Evolutionary conservation across 2,113 vertebrate species (phyloP).

Genomic region (Carollia perspicillata): DNA sequence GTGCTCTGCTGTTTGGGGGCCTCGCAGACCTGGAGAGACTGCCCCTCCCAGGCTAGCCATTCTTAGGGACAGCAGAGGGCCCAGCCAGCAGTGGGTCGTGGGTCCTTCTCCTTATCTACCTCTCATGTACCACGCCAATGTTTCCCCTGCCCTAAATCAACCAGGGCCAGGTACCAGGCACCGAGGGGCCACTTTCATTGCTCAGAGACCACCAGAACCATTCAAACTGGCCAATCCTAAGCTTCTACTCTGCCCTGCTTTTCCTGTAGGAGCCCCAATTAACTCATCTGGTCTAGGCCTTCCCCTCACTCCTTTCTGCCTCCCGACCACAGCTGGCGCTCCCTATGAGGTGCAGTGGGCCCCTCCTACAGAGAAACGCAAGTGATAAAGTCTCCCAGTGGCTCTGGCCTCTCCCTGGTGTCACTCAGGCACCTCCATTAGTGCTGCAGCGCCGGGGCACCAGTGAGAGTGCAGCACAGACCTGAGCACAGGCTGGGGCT

Average conservation of each 20-base stretch:
- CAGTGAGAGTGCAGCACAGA: accelerated
- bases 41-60: not conserved
- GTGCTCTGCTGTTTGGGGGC: too few relatives aligned
- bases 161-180: not conserved
- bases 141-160: not conserved
- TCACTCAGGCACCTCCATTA: not conserved
- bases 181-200: accelerated
- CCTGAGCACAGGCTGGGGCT: not conserved
- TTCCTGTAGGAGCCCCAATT: not conserved
- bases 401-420: not conserved
- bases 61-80: not conserved
- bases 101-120: not conserved
- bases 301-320: not conserved
- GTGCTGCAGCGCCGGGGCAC: not conserved
- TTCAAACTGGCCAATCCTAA: accelerated
- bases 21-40: not conserved
- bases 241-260: not conserved
- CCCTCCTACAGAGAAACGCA: not conserved
- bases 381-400: not conserved
- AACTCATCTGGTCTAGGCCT: not conserved
- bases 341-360: accelerated
- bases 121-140: not conserved
- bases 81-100: too few relatives aligned
- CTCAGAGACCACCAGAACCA: not conserved
- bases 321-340: not conserved